phyloP scores from a whole-genome alignment of 2,888 invertebrate genomes.

The Diadegma fenestrale region DNA sequence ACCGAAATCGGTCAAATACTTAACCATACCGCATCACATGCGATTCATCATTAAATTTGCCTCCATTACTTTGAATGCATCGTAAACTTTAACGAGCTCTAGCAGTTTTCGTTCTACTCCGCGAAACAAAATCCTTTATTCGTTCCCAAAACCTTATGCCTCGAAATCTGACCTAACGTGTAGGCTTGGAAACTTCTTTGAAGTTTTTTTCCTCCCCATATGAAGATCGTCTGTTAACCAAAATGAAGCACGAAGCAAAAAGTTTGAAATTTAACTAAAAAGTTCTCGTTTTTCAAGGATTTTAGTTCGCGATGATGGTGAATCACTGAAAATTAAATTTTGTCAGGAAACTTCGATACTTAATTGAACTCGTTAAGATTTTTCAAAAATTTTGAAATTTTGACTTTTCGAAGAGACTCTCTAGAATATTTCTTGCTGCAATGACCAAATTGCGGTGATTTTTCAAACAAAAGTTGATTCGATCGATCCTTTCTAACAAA shows the following conservation, averaged over 20 bases:
- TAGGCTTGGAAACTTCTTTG: background rate
- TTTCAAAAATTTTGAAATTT: no score
- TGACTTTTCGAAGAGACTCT: no score
- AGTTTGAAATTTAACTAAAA: background rate
- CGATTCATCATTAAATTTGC: slow-evolving; percentile 63
- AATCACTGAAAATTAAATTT: no score
- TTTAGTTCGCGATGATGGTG: background rate
- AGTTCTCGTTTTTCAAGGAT: background rate
- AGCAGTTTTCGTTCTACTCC: slow-evolving; percentile 9
- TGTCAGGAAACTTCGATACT: no score
- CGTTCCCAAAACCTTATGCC: slow-evolving; percentile 19
- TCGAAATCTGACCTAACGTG: slow-evolving; percentile 18
- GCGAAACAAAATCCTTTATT: slow-evolving; percentile 10
- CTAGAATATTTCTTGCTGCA: no score
- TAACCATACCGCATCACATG: slow-evolving; percentile 27
- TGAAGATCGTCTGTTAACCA: background rate
- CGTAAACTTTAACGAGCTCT: slow-evolving; percentile 67
- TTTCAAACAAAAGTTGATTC: no score
- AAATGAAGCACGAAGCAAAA: background rate
- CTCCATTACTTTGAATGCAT: slow-evolving; percentile 61
- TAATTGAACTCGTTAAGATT: no score
- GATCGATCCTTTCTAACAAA: no score
- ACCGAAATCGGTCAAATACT: slow-evolving; percentile 61
- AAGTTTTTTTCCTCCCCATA: background rate
- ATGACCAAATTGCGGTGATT: no score